phyloP scores from a whole-genome alignment of 2,888 invertebrate genomes.

The Clistopyga incitator region DNA sequence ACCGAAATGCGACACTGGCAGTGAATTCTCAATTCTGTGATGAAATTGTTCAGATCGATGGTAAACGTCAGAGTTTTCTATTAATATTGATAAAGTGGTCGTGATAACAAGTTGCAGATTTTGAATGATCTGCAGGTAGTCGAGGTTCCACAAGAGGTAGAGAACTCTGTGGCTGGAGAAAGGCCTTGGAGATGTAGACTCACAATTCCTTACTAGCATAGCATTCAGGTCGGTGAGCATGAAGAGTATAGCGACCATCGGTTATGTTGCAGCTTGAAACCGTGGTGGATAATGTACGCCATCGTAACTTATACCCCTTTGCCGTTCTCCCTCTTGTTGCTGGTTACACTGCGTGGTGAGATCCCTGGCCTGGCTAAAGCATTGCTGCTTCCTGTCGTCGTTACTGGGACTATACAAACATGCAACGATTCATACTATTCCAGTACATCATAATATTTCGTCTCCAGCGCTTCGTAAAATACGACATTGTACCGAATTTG shows the following conservation, averaged over 20 bases:
- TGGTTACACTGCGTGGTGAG: slow-evolving; percentile 40
- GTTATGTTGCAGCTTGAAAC: slow-evolving; percentile 70
- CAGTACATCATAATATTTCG: slow-evolving; percentile 75
- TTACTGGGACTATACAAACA: slow-evolving; percentile 46
- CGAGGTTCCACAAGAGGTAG: slow-evolving; percentile 22
- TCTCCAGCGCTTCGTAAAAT: slow-evolving; percentile 74
- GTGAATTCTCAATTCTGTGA: slow-evolving; percentile 30
- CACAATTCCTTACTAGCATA: slow-evolving; percentile 45
- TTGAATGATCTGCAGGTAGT: slow-evolving; percentile 42
- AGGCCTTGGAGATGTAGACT: slow-evolving; percentile 31
- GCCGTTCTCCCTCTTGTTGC: slow-evolving; percentile 62
- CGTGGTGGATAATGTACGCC: slow-evolving; percentile 76
- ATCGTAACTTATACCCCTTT: slow-evolving; percentile 74
- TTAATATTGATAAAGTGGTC: slow-evolving; percentile 33
- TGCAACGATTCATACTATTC: slow-evolving; percentile 33
- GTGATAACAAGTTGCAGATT: slow-evolving; percentile 35
- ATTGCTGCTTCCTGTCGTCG: slow-evolving; percentile 55
- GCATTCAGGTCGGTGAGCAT: slow-evolving; percentile 53
- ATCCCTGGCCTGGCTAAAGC: slow-evolving; percentile 44
- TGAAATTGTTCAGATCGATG: slow-evolving; percentile 18
- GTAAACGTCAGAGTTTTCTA: slow-evolving; percentile 1
- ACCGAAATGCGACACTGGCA: slow-evolving; percentile 8
- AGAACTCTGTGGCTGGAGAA: neutral
- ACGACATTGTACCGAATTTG: slow-evolving; percentile 79
- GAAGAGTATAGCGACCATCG: slow-evolving; percentile 31